These are phyloP conservation scores for Fratercula arctica DNA, from an alignment of 2,797 vertebrate genomes.

Conservation along the genomic window DNA sequence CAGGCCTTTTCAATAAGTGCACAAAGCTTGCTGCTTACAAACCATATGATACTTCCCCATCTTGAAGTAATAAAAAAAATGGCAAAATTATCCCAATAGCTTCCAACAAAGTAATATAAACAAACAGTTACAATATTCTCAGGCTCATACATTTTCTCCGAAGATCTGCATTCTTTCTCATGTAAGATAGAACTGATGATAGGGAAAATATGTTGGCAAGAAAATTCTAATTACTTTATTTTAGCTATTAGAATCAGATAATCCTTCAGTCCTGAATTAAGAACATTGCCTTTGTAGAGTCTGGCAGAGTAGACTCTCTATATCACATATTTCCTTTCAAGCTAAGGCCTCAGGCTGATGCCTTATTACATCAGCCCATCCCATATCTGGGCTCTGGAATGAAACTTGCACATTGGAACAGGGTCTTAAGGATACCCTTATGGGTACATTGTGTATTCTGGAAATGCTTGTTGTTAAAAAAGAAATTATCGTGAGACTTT, in stretches of 20 bases:
- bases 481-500: background rate
- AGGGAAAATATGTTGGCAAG: slow-evolving; percentile 45
- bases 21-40: background rate
- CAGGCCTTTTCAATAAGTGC: background rate
- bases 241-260: slow-evolving; percentile 6
- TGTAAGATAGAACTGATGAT: slow-evolving; percentile 35
- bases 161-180: slow-evolving; percentile 38
- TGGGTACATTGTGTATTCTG: background rate
- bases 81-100: background rate
- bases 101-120: slow-evolving; percentile 53
- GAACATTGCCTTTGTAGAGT: slow-evolving; percentile 15
- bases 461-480: background rate
- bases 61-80: slow-evolving; percentile 54
- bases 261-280: slow-evolving; percentile 12
- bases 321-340: background rate
- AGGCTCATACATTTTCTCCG: background rate
- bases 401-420: background rate
- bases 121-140: slow-evolving; percentile 17
- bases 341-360: background rate
- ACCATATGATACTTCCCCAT: background rate
- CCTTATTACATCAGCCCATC: background rate
- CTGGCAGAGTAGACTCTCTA: background rate
- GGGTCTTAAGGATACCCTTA: background rate
- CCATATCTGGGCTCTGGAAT: background rate
- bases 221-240: slow-evolving; percentile 36